phyloP scores from a whole-genome alignment of 2,113 vertebrate genomes.

The Octodon degus region DNA sequence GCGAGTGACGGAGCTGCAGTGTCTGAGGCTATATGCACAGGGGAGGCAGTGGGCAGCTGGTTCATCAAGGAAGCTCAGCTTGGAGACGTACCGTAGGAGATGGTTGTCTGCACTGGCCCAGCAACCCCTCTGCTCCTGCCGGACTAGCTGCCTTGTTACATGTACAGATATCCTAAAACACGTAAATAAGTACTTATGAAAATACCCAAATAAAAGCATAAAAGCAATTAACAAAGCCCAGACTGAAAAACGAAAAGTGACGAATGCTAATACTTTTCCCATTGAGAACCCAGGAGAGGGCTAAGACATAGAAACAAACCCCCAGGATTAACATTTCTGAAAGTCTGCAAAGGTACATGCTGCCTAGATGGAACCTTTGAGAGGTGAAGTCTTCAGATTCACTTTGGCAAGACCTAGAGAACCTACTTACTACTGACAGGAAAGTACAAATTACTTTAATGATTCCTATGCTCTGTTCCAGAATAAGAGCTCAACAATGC shows the following conservation, averaged over 20 bases:
- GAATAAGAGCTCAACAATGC: not conserved
- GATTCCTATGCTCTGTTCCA: constrained; percentile 47
- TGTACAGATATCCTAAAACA: not conserved
- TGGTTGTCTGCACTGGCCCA: not conserved
- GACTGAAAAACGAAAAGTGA: not conserved
- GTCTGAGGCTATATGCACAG: not conserved
- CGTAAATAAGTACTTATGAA: not conserved
- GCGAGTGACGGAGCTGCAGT: not conserved
- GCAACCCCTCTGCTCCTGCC: not conserved
- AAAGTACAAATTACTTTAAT: constrained; percentile 43
- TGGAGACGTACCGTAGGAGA: not conserved
- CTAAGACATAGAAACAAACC: not conserved
- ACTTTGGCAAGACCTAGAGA: constrained; percentile 52
- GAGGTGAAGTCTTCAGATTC: constrained; percentile 48
- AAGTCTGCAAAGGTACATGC: constrained; percentile 7
- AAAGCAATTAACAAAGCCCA: not conserved
- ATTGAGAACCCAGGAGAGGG: not conserved
- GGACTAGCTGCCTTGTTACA: not conserved
- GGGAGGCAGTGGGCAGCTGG: not conserved
- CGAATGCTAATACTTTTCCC: not conserved
- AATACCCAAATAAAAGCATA: not conserved
- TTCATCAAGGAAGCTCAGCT: not conserved
- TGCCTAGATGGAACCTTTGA: not conserved
- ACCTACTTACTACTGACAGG: constrained; percentile 46
- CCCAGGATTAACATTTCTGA: not conserved